phyloP scores from a whole-genome alignment of 2,113 vertebrate species.

The Gasterosteus nipponicus region DNA sequence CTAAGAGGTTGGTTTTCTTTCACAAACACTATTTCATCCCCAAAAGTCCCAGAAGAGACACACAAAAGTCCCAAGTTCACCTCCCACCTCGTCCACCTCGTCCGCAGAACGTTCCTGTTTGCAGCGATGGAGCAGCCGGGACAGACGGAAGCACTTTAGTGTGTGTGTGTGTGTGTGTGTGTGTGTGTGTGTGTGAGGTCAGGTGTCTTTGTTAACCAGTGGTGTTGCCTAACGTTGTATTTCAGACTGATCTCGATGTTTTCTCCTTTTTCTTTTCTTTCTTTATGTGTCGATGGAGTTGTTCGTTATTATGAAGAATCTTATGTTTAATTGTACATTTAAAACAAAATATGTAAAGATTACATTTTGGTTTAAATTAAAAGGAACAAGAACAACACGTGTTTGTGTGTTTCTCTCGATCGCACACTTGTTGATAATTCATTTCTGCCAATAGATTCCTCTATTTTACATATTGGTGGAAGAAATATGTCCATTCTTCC shows the following conservation, averaged over 20 bases:
- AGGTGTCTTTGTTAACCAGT: conserved; percentile 86
- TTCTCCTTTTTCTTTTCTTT: conserved; percentile 60
- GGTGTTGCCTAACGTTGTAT: conserved; percentile 88
- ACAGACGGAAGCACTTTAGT: conserved; percentile 69
- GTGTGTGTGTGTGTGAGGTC: conserved; percentile 20
- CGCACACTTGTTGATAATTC: not conserved
- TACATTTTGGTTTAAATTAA: conserved; percentile 82
- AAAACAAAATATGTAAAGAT: conserved; percentile 78
- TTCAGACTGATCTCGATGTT: conserved; percentile 87
- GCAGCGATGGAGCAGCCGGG: not conserved
- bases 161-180: conserved; percentile 15
- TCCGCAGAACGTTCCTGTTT: not conserved
- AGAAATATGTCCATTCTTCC: not conserved
- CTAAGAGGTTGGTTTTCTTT: conserved; percentile 2
- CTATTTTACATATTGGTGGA: not conserved
- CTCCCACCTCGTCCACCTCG: not conserved
- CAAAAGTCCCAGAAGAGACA: not conserved
- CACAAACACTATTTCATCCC: not conserved
- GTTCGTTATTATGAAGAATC: conserved; percentile 88
- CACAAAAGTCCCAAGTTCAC: not conserved
- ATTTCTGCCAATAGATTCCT: not conserved
- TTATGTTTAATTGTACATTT: conserved; percentile 88
- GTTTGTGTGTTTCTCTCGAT: not conserved
- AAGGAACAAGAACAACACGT: conserved; percentile 45
- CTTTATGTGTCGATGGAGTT: conserved; percentile 93